phyloP scores from a whole-genome alignment of 2,113 vertebrate species.

The Furnarius figulus region DNA sequence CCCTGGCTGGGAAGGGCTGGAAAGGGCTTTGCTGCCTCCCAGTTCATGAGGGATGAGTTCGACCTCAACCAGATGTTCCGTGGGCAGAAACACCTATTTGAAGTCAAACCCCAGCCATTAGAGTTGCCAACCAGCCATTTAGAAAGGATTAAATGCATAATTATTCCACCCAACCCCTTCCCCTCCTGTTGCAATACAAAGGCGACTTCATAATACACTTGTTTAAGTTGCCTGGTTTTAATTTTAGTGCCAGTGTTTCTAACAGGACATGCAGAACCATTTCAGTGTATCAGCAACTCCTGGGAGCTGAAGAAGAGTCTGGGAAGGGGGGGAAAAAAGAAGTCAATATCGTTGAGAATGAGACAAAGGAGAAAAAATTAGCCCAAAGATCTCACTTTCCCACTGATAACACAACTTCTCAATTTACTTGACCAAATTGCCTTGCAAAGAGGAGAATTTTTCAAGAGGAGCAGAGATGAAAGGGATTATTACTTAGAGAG shows the following conservation, averaged over 20 bases:
- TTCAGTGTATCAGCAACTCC: slow-evolving; percentile 1
- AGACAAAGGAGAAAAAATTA: slow-evolving; percentile 27
- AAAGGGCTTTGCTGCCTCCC: not conserved
- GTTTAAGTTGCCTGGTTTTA: slow-evolving; percentile 28
- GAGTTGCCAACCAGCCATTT: slow-evolving; percentile 71
- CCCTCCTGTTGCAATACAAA: slow-evolving; percentile 60
- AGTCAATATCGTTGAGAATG: not conserved
- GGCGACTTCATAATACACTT: slow-evolving; percentile 51
- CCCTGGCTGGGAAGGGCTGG: not conserved
- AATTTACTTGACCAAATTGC: slow-evolving; percentile 29
- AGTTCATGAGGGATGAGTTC: not conserved
- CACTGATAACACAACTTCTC: slow-evolving; percentile 12
- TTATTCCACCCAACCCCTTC: slow-evolving; percentile 9
- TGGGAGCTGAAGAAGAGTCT: not conserved
- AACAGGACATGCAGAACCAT: not conserved
- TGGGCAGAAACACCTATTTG: slow-evolving; percentile 63
- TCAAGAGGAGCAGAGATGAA: slow-evolving; percentile 18
- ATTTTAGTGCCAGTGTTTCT: not conserved
- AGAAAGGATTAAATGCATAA: slow-evolving; percentile 44
- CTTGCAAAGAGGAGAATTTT: not conserved
- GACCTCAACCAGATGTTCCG: slow-evolving; percentile 63
- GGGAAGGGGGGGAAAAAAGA: not conserved
- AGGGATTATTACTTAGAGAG: not conserved
- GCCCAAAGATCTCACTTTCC: not conserved
- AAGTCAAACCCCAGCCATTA: slow-evolving; percentile 68